Evolutionary conservation across 2,113 vertebrate genomes (phyloP).

Genomic region (Tichodroma muraria): DNA sequence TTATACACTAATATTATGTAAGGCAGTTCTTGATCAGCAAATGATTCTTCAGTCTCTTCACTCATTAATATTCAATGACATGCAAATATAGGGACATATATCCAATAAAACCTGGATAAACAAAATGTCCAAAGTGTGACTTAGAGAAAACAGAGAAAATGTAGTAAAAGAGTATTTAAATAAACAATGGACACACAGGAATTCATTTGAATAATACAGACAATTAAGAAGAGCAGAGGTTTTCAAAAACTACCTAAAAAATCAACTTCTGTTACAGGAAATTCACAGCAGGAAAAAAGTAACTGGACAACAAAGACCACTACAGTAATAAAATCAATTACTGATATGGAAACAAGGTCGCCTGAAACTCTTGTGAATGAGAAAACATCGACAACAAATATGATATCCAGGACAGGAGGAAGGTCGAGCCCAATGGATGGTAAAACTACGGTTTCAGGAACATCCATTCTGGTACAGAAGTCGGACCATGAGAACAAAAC

Average conservation of each 20-base stretch:
- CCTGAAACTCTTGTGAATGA: too few species aligned
- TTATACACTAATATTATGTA: rapidly evolving
- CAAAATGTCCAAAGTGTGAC: rapidly evolving
- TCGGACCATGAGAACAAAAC: too few species aligned
- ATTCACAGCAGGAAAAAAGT: neutral
- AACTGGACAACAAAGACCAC: too few species aligned
- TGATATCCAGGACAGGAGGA: too few species aligned
- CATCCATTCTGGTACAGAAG: too few species aligned
- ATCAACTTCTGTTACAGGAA: neutral
- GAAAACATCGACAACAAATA: too few species aligned
- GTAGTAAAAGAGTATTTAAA: rapidly evolving
- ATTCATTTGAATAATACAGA: rapidly evolving
- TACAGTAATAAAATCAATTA: too few species aligned
- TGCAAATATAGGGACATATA: rapidly evolving
- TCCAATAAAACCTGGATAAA: rapidly evolving
- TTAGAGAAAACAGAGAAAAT: rapidly evolving
- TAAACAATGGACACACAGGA: rapidly evolving
- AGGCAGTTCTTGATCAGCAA: rapidly evolving
- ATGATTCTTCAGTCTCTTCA: rapidly evolving
- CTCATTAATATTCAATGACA: rapidly evolving
- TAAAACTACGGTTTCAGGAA: too few species aligned
- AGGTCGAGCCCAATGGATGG: too few species aligned
- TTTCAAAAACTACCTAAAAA: rapidly evolving
- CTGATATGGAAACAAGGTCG: too few species aligned
- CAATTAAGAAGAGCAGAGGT: rapidly evolving